Base-by-base conservation (phyloP, 1,140 invertebrate genomes). In the Dryas iulia region DNA sequence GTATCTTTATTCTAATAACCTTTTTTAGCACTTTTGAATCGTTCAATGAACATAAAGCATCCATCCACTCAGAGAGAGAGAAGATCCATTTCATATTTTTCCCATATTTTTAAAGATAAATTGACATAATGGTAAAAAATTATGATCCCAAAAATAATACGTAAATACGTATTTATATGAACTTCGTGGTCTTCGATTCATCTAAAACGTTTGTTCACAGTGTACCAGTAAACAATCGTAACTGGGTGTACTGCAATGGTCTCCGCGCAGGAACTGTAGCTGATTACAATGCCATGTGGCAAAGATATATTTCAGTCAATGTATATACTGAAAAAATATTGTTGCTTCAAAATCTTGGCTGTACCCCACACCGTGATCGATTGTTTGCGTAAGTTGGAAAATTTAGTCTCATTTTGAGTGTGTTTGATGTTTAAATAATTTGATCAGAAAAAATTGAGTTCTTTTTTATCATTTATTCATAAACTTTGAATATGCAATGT, bases 231-330 rank as follows among this genome's bases (percentile, higher is more conserved):
- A 94, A 95, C 76, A 89, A 92, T 31, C 93, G 94, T 28, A 88
- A 89, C 52, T 92, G 92, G 65, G 93, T 95, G 4, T 95, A 95
- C 79, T 95, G 94, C 73, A 93, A 92, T 62, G 93, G 81, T 28
- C 81, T 95, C 7, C 91, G 93, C 10, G 73, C 93, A 18, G 93
- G 93, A 2, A 80, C 73, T 26, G 69, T 58, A 3, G 58, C 23
- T 0, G 92, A 94, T 58, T 95, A 92, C 72, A 69, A 93, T 8
- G 85, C 83, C 18, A 71, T 95, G 3, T 94, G 91, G 82, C 68
- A 88, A 0, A 87, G 93, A 73, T 94, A 92, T 80, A 65, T 70
- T 39, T 73, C 61, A 1, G 89, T 93, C 69, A 89, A 89, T 30
- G 86, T 93, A 3, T 84, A 92, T 8, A 86, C 87, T 21, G 93